phyloP scores from a whole-genome alignment of 2,797 vertebrate species.

The Oreortyx pictus region DNA sequence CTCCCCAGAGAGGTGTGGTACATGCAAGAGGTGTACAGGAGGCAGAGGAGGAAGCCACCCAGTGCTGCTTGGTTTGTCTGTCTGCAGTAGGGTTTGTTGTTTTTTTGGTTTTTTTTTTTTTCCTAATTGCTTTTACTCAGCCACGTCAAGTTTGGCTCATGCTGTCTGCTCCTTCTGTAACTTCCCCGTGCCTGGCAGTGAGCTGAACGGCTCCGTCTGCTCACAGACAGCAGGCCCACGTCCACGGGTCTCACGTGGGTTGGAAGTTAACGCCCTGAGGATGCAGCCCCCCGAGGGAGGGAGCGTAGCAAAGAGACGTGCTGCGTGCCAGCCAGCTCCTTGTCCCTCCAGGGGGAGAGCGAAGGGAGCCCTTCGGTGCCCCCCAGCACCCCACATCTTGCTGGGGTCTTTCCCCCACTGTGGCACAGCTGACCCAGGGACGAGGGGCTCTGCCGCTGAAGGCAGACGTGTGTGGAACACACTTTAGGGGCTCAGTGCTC shows the following conservation, averaged over 20 bases:
- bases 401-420: accelerated
- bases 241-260: not conserved
- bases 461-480: too few species aligned
- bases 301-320: not conserved
- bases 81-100: not conserved
- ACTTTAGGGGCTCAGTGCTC: not conserved
- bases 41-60: not conserved
- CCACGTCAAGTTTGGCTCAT: not conserved
- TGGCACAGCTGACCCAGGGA: too few species aligned
- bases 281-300: not conserved
- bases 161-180: not conserved
- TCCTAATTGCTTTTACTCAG: slow-evolving; percentile 13
- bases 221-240: not conserved
- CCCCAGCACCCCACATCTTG: not conserved
- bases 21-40: not conserved
- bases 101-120: not conserved
- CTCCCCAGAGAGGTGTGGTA: not conserved
- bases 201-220: not conserved
- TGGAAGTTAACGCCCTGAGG: not conserved
- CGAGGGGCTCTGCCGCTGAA: too few species aligned
- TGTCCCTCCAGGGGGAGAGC: too few species aligned
- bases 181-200: not conserved
- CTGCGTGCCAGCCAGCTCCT: not conserved
- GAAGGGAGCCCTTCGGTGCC: not conserved
- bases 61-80: not conserved